Evolutionary conservation across 2,797 vertebrate species (phyloP).

Genomic region (Cebuella pygmaea): DNA sequence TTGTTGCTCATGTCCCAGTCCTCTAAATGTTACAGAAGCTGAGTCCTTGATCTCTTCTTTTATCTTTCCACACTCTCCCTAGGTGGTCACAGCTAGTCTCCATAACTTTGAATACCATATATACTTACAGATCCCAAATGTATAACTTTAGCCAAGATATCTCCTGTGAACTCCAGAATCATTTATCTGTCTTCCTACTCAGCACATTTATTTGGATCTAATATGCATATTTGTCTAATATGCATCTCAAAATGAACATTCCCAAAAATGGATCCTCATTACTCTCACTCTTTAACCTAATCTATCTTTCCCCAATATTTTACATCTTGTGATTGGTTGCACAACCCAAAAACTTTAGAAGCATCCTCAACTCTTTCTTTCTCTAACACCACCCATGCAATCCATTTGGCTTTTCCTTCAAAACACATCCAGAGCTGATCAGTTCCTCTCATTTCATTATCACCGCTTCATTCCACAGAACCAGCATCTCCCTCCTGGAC

Average conservation of each 20-base stretch:
- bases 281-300: not conserved
- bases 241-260: not conserved
- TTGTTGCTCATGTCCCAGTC: not conserved
- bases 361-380: not conserved
- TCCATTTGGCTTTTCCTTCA: not conserved
- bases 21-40: not conserved
- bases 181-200: not conserved
- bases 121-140: not conserved
- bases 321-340: not conserved
- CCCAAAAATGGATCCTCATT: not conserved
- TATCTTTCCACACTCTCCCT: not conserved
- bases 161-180: not conserved
- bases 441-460: not conserved
- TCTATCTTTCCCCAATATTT: not conserved
- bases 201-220: not conserved
- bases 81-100: not conserved
- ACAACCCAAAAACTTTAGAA: not conserved
- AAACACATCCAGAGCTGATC: not conserved
- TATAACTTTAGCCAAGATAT: not conserved
- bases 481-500: too few relatives aligned
- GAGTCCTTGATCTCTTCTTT: not conserved
- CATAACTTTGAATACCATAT: not conserved
- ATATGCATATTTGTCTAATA: not conserved
- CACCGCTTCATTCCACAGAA: accelerated
- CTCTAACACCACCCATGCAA: too few relatives aligned